Evolutionary conservation across 2,113 vertebrate genomes (phyloP).

Genomic region (Carassius carassius): DNA sequence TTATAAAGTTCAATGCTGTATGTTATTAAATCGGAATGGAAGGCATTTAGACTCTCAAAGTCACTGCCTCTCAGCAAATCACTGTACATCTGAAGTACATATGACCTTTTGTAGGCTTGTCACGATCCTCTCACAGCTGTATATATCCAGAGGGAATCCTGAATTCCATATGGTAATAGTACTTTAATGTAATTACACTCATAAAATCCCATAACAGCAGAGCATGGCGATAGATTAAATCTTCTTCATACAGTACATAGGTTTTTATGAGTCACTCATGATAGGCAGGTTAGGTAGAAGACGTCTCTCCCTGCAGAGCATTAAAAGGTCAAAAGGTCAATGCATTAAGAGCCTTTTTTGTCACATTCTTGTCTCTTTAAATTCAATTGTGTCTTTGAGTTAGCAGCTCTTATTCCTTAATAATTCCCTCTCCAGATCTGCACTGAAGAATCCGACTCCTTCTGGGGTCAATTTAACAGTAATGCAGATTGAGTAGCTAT

Average conservation of each 20-base stretch:
- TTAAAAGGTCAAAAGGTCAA: neutral
- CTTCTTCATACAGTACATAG: conserved; percentile 4
- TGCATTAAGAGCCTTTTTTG: neutral
- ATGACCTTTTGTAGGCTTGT: conserved; percentile 18
- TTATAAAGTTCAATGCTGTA: neutral
- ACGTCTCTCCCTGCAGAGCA: neutral
- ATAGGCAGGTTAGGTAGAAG: conserved; percentile 17
- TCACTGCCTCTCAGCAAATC: conserved; percentile 1
- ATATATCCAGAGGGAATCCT: conserved; percentile 3
- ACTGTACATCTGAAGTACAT: neutral
- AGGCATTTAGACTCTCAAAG: neutral
- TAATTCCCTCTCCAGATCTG: neutral
- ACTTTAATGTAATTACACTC: conserved; percentile 13
- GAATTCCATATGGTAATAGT: conserved; percentile 13
- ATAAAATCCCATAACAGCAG: conserved; percentile 18
- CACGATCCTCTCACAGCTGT: neutral
- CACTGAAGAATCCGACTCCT: neutral
- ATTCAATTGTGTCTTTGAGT: neutral
- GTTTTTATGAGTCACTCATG: conserved; percentile 20
- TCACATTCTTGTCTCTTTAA: neutral
- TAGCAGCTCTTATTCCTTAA: neutral
- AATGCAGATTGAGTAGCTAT: neutral
- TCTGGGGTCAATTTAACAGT: neutral
- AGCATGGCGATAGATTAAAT: neutral
- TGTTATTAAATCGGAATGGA: conserved; percentile 8